A percentile compares a stretch with the other conserved stretches of the same genome.
These are phyloP conservation scores for Pterophyllum scalare DNA, from an alignment of 2,113 vertebrate species.

Conservation along the genomic window DNA sequence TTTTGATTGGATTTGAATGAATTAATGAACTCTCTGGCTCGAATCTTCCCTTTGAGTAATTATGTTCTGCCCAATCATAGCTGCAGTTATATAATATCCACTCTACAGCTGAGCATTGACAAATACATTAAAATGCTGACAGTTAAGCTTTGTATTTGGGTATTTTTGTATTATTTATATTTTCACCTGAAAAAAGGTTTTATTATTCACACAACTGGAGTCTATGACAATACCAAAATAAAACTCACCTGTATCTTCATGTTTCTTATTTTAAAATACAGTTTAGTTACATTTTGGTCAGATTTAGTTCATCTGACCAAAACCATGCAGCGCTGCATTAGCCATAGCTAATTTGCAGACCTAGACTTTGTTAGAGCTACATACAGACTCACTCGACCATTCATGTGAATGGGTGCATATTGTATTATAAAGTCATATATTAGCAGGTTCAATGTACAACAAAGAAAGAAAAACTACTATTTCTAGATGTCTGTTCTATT, in stretches of 20 bases:
- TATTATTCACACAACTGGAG: neutral
- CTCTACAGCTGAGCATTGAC: neutral
- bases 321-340: neutral
- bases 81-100: conserved; percentile 29
- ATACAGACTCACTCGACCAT: no score
- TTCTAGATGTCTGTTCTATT: no score
- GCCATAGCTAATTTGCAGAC: neutral
- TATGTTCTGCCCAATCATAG: conserved; percentile 2
- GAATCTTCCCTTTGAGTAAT: neutral
- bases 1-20: conserved; percentile 45
- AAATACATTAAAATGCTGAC: neutral
- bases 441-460: no score
- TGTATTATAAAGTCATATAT: no score
- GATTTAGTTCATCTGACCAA: neutral
- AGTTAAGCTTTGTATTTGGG: neutral
- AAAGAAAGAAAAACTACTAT: no score
- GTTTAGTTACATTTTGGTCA: no score
- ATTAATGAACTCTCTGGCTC: conserved; percentile 11
- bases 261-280: neutral
- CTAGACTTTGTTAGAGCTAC: neutral
- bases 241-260: neutral
- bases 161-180: neutral
- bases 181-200: neutral
- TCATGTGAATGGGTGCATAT: no score
- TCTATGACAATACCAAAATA: neutral